phyloP scores from a whole-genome alignment of 1,140 invertebrate species.

The Frieseomelitta varia region DNA sequence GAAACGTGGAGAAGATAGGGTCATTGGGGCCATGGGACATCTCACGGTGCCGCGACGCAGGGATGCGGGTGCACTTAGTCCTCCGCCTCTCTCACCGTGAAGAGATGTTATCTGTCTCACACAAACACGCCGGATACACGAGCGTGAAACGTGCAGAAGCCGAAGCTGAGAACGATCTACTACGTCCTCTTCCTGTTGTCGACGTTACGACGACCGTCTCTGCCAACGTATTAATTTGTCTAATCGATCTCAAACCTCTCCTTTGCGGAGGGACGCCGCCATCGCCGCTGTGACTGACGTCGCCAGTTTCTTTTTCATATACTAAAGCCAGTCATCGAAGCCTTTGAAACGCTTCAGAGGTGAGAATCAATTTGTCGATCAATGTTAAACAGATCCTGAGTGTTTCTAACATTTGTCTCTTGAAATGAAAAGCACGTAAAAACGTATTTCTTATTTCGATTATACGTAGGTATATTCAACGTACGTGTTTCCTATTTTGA shows the following conservation, averaged over 20 bases:
- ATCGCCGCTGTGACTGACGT: too few relatives aligned
- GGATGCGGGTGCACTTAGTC: constrained; percentile 58
- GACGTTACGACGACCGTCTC: constrained; percentile 5
- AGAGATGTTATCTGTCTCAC: constrained; percentile 61
- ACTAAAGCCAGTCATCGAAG: too few relatives aligned
- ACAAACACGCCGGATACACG: constrained; percentile 34
- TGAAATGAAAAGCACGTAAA: too few relatives aligned
- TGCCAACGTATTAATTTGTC: constrained; percentile 34
- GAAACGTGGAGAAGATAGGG: constrained; percentile 49
- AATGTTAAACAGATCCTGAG: too few relatives aligned
- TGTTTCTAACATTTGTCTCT: too few relatives aligned
- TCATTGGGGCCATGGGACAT: constrained; percentile 67
- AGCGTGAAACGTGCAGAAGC: background rate
- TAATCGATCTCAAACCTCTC: background rate
- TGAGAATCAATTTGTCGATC: too few relatives aligned
- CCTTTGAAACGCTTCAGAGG: too few relatives aligned
- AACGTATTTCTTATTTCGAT: too few relatives aligned
- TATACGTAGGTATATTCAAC: too few relatives aligned
- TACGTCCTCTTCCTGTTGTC: constrained; percentile 4
- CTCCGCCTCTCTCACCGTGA: constrained; percentile 28
- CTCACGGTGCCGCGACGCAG: constrained; percentile 44
- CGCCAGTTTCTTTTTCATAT: too few relatives aligned
- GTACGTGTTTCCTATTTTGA: too few relatives aligned
- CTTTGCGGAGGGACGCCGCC: too few relatives aligned
- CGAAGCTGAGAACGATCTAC: background rate